Conservation (phyloP, 2,888 invertebrate genomes). For the Eumerus sabulonum region DNA sequence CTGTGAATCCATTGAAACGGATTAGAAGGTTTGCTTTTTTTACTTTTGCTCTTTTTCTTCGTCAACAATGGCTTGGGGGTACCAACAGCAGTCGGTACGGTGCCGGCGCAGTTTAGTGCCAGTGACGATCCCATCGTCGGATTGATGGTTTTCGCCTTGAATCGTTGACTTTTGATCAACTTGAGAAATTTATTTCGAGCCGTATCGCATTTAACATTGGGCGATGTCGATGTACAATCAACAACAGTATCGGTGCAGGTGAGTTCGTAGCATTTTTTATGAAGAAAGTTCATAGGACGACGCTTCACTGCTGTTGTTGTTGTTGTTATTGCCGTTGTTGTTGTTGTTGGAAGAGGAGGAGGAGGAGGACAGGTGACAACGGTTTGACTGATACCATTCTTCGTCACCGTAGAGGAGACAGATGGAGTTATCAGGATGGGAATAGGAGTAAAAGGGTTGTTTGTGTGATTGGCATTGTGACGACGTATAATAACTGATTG, state of each 20-base stretch:
- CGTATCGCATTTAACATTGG: conserved; percentile 39
- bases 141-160: conserved; percentile 57
- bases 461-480: not conserved
- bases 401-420: too few relatives aligned
- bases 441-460: not conserved
- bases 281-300: conserved; percentile 51
- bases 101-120: conserved; percentile 35
- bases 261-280: conserved; percentile 39
- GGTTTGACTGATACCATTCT: not conserved
- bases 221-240: conserved; percentile 11
- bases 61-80: conserved; percentile 38
- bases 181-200: conserved; percentile 56
- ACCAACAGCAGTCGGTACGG: conserved; percentile 6
- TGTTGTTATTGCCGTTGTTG: conserved; percentile 12
- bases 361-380: not conserved
- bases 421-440: not conserved
- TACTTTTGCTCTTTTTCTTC: conserved; percentile 58
- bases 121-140: conserved; percentile 51
- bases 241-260: conserved; percentile 20
- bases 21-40: conserved; percentile 51
- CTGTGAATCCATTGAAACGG: conserved; percentile 72
- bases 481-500: too few relatives aligned
- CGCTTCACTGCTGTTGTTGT: conserved; percentile 26
- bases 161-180: conserved; percentile 55
- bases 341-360: conserved; percentile 25